A percentile compares a stretch with the other conserved stretches of the same genome.
Evolutionary conservation across 2,888 invertebrate genomes (phyloP).

Genomic region (Norana najaformis): DNA sequence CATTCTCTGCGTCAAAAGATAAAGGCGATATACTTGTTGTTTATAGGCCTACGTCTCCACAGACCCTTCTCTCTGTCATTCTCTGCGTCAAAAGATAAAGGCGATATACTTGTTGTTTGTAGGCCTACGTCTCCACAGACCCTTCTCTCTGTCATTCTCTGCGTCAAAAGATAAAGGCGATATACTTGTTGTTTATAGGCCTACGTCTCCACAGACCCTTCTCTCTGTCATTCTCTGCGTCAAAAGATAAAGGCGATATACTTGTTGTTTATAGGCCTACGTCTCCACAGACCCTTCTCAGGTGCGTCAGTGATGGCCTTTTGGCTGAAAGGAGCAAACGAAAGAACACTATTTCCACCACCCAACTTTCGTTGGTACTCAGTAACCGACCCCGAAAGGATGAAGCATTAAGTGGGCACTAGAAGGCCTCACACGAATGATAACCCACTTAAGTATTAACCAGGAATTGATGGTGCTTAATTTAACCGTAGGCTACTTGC

Average conservation of each 20-base stretch:
- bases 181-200: no score
- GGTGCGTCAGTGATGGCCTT: no score
- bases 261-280: no score
- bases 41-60: neutral
- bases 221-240: neutral
- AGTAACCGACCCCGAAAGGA: no score
- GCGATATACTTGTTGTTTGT: neutral
- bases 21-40: neutral
- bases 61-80: no score
- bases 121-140: neutral
- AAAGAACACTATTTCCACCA: neutral
- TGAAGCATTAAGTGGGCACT: no score
- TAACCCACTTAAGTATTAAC: no score
- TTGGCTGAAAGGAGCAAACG: neutral
- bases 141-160: no score
- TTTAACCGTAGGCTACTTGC: no score
- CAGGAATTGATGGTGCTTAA: no score
- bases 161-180: neutral
- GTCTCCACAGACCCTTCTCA: neutral
- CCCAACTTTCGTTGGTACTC: neutral
- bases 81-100: neutral
- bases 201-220: neutral
- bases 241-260: neutral
- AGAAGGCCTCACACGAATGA: no score
- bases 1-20: neutral